phyloP scores from a whole-genome alignment of 2,888 invertebrate species.

The Heliconius hortense region DNA sequence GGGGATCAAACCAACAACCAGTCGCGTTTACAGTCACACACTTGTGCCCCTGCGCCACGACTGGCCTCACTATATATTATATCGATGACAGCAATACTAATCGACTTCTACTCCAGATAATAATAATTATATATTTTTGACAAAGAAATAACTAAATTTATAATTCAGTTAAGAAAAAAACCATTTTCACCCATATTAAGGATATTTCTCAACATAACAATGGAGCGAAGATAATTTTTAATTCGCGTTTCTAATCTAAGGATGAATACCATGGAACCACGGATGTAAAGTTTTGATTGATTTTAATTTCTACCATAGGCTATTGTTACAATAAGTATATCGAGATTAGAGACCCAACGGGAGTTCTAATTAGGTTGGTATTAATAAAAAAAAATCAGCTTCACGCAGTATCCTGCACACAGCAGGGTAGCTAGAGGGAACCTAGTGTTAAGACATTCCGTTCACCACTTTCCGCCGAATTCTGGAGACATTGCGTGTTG shows the following conservation, averaged over 20 bases:
- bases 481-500: too few relatives aligned
- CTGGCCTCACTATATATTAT: too few relatives aligned
- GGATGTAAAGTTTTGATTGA: neutral
- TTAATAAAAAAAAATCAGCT: neutral
- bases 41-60: too few relatives aligned
- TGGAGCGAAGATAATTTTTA: constrained; percentile 21
- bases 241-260: neutral
- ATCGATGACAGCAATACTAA: neutral
- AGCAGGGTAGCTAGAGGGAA: too few relatives aligned
- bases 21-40: too few relatives aligned
- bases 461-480: too few relatives aligned
- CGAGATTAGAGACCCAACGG: too few relatives aligned
- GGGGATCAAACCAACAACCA: too few relatives aligned
- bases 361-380: too few relatives aligned
- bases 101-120: neutral
- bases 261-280: neutral
- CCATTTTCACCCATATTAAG: neutral
- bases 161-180: neutral
- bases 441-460: too few relatives aligned
- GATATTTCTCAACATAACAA: constrained; percentile 2
- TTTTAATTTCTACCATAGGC: neutral
- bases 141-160: neutral
- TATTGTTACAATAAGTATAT: neutral
- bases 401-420: too few relatives aligned
- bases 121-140: neutral